Evolutionary conservation across 2,113 vertebrate species (phyloP), one percentile per base, ranked within the genome.

Genomic region (Podiceps cristatus): DNA sequence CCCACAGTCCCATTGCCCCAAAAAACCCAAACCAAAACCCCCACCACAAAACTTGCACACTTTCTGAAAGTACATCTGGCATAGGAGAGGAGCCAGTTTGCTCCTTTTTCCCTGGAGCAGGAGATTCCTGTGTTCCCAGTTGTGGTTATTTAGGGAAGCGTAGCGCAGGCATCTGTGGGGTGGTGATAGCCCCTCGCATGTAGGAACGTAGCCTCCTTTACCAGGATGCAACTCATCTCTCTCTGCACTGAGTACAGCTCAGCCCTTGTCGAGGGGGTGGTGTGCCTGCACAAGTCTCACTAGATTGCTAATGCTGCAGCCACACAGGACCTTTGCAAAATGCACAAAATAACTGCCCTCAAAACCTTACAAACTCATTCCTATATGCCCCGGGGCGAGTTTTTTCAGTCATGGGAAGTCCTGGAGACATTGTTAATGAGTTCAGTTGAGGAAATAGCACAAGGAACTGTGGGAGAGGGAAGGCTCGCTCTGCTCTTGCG

Each of bases 331-430:
- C 67, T 66, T 6, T 67, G 45, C 27, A 10, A 92, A 96, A 95
- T 24, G 73, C 95, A 42, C 91, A 50, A 15, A 87, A 93, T 64
- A 96, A 82, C 91, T 96, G 93, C 86, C 94, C 93, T 97, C 83
- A 89, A 96, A 96, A 96, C 91, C 82, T 63, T 81, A 45, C 87
- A 52, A 45, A 72, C 82, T 94, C 74, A 42, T 80, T 93, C 62
- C 45, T 66, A 0, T 58, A 20, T 45, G 90, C 88, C 94, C 58
- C 16, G 86, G 23, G 62, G 73, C 10, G 0, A 5, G 8, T 59
- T 85, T 59, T 40, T 63, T 28, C 84, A 60, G 45, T 45, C n/a
- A 0, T 49, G 72, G 58, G 59, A 64, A 88, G 87, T 82, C 75
- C 79, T 71, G 73, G 69, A 91, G 85, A 89, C n/a, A 1, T 18